Evolutionary conservation across 2,113 vertebrate genomes (phyloP).

Genomic region (Danionella cerebrum): DNA sequence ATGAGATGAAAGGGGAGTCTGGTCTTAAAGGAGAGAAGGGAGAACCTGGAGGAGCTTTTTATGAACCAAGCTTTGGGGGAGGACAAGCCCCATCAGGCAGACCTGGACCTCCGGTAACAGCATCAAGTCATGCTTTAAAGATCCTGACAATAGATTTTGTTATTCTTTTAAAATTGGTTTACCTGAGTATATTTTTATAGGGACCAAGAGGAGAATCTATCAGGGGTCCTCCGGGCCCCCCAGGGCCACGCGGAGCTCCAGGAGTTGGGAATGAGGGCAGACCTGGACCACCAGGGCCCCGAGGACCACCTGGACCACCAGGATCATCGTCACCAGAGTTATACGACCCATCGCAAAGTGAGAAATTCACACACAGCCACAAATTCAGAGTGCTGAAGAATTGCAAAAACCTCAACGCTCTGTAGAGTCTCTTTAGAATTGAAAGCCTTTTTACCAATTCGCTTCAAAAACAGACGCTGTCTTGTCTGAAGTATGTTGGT

Average conservation of each 20-base stretch:
- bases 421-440: not conserved
- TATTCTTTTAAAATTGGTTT: not conserved
- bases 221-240: conserved; percentile 73
- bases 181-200: conserved; percentile 50
- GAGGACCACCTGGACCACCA: conserved; percentile 77
- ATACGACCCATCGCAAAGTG: conserved; percentile 70
- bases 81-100: conserved; percentile 57
- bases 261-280: conserved; percentile 77
- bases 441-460: too few relatives aligned
- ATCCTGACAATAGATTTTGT: not conserved
- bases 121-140: not conserved
- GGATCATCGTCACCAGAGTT: conserved; percentile 62
- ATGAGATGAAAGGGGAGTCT: conserved; percentile 63
- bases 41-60: conserved; percentile 44
- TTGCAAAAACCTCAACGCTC: not conserved
- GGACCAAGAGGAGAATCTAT: conserved; percentile 82
- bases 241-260: conserved; percentile 76
- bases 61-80: conserved; percentile 36
- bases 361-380: conserved; percentile 42
- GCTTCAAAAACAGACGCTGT: too few relatives aligned
- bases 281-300: conserved; percentile 73
- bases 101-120: conserved; percentile 56
- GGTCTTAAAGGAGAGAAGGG: conserved; percentile 61
- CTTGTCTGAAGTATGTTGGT: too few relatives aligned
- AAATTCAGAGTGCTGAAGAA: not conserved